A percentile compares a stretch with the other conserved stretches of the same genome.
These are phyloP conservation scores for Nixonia krombeini DNA, from an alignment of 1,140 invertebrate genomes.

Conservation along the genomic window DNA sequence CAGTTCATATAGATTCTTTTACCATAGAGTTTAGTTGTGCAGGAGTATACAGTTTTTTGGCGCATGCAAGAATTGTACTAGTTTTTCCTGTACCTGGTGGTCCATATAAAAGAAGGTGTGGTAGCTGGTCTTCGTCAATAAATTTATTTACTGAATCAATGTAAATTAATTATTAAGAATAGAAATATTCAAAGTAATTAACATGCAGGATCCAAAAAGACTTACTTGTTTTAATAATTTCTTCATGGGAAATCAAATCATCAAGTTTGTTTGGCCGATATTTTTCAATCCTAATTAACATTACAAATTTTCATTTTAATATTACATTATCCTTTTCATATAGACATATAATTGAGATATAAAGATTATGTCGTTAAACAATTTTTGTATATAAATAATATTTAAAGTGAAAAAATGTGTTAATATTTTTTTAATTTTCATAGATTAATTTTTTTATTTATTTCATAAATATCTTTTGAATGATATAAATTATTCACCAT, in stretches of 20 bases:
- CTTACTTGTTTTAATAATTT: conserved; percentile 97
- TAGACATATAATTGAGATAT: too few relatives aligned
- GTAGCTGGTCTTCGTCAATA: conserved; percentile 92
- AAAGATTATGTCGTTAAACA: too few relatives aligned
- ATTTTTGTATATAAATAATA: too few relatives aligned
- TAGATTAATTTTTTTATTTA: too few relatives aligned
- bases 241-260: conserved; percentile 96
- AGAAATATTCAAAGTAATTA: conserved; percentile 18
- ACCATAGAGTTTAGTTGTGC: conserved; percentile 92
- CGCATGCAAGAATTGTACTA: conserved; percentile 97
- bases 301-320: too few relatives aligned
- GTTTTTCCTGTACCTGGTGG: conserved; percentile 99
- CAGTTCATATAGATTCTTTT: too few relatives aligned
- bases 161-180: conserved; percentile 1
- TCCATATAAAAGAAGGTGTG: conserved; percentile 98
- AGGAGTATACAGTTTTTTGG: conserved; percentile 91
- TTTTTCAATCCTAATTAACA: conserved; percentile 92
- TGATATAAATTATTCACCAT: too few relatives aligned
- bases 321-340: too few relatives aligned
- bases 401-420: too few relatives aligned
- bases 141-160: conserved; percentile 89
- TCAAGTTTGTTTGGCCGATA: conserved; percentile 93
- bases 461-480: too few relatives aligned
- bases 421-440: too few relatives aligned
- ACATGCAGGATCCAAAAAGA: conserved; percentile 29